Conservation (phyloP, 2,113 vertebrate genomes). For the Datnioides undecimradiatus region DNA sequence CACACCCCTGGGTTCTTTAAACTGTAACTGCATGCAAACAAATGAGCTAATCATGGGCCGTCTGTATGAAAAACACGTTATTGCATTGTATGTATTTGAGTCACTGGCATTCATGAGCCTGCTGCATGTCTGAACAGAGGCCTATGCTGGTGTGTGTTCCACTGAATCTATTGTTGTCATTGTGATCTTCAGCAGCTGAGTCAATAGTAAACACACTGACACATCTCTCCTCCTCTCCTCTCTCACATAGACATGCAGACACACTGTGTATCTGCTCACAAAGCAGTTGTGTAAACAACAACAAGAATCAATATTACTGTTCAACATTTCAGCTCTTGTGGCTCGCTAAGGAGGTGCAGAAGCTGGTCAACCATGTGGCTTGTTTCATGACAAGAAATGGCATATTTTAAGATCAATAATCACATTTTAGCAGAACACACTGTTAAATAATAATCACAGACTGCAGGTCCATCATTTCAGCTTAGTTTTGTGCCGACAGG, state of each 20-base stretch:
- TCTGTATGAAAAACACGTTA: slow-evolving; percentile 7
- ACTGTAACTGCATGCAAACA: not conserved
- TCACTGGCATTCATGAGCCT: not conserved
- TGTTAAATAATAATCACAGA: not conserved
- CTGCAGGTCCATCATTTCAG: not conserved
- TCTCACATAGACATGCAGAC: slow-evolving; percentile 12
- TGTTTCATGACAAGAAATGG: slow-evolving; percentile 6
- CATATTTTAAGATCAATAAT: not conserved
- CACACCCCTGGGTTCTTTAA: no score
- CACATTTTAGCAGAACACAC: not conserved
- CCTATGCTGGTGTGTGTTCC: slow-evolving; percentile 18
- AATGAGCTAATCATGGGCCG: not conserved
- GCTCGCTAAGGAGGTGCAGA: not conserved
- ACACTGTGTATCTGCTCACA: slow-evolving; percentile 23
- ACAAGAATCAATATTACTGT: slow-evolving; percentile 42
- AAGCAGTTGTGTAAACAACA: slow-evolving; percentile 56
- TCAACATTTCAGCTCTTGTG: slow-evolving; percentile 24
- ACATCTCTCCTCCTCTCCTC: slow-evolving; percentile 12
- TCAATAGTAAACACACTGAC: slow-evolving; percentile 45
- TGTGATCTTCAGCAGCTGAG: slow-evolving; percentile 61
- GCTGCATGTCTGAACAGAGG: slow-evolving; percentile 24
- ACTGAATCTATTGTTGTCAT: slow-evolving; percentile 42
- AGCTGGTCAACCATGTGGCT: not conserved
- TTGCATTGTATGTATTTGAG: not conserved
- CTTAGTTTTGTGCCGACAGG: not conserved